A percentile compares a stretch with the other conserved stretches of the same genome.
These are phyloP conservation scores for Sinhomidia bicolor DNA, from an alignment of 2,888 invertebrate genomes.

Conservation along the genomic window DNA sequence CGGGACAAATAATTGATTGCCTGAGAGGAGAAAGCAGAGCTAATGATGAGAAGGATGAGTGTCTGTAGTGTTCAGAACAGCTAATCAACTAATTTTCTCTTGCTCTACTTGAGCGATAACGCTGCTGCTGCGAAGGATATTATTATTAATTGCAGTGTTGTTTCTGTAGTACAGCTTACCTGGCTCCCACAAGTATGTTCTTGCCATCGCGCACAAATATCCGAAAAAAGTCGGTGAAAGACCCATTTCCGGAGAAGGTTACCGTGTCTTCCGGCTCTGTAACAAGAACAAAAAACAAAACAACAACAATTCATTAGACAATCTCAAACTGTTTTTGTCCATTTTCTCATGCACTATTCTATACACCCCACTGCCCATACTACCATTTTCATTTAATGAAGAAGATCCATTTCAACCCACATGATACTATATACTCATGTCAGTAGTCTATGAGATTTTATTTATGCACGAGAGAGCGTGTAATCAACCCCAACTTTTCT, in stretches of 20 bases:
- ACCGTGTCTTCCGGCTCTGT: slow-evolving; percentile 79
- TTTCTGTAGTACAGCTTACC: slow-evolving; percentile 55
- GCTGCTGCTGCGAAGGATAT: too few species aligned
- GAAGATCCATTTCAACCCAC: too few species aligned
- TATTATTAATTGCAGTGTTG: background rate
- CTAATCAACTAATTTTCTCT: slow-evolving; percentile 62
- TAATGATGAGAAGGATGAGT: too few species aligned
- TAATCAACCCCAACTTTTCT: too few species aligned
- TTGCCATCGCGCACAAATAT: slow-evolving; percentile 80
- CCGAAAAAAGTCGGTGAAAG: slow-evolving; percentile 79
- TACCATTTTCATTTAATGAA: too few species aligned
- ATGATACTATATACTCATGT: too few species aligned
- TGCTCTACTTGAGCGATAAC: background rate
- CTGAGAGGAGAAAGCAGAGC: too few species aligned
- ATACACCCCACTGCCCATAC: background rate
- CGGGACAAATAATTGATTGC: background rate
- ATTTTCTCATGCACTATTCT: too few species aligned
- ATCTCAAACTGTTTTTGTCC: background rate
- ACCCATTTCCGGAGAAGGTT: slow-evolving; percentile 79
- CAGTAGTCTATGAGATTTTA: too few species aligned
- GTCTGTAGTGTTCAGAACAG: slow-evolving; percentile 51
- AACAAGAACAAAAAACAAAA: slow-evolving; percentile 64
- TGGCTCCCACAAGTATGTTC: slow-evolving; percentile 79
- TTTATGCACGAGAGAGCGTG: too few species aligned
- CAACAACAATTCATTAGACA: slow-evolving; percentile 35